Percentiles rank a stretch among this genome's conserved stretches.
Conservation (phyloP, 2,888 invertebrate species). For the Apotomis betuletana region DNA sequence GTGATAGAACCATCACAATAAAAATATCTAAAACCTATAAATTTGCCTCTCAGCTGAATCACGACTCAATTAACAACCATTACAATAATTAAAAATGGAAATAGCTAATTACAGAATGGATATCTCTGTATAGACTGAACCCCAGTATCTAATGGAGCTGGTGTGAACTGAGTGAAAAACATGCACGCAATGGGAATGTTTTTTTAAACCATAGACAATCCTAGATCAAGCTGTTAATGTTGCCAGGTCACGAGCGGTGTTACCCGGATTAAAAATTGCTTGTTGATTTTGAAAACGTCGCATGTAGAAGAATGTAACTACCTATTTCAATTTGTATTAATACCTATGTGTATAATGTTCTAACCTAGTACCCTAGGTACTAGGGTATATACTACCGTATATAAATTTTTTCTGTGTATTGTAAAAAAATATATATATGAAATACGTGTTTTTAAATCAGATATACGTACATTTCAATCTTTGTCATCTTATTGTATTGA, state of each 20-base stretch:
- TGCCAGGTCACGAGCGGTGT: slow-evolving; percentile 29
- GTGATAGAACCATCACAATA: slow-evolving; percentile 8
- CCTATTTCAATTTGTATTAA: neutral
- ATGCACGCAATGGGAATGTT: slow-evolving; percentile 41
- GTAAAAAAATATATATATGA: too few species aligned
- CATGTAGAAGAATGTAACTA: neutral
- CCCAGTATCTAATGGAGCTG: slow-evolving; percentile 38
- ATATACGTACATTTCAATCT: too few species aligned
- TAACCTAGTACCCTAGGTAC: too few species aligned
- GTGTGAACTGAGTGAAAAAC: slow-evolving; percentile 64
- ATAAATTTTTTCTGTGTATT: too few species aligned
- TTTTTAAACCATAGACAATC: slow-evolving; percentile 28
- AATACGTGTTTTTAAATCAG: too few species aligned
- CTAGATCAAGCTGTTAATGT: slow-evolving; percentile 22
- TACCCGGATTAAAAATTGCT: slow-evolving; percentile 17
- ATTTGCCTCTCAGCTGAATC: slow-evolving; percentile 13
- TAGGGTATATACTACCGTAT: too few species aligned
- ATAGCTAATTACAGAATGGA: slow-evolving; percentile 37
- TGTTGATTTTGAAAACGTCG: neutral
- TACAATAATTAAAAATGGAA: slow-evolving; percentile 43
- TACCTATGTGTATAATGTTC: too few species aligned
- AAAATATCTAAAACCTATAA: slow-evolving; percentile 3
- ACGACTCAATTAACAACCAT: slow-evolving; percentile 33
- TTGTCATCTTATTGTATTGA: too few species aligned
- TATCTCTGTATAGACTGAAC: slow-evolving; percentile 24